Base-by-base conservation (phyloP, 1,140 invertebrate genomes). In the Lordiphosa stackelbergi region DNA sequence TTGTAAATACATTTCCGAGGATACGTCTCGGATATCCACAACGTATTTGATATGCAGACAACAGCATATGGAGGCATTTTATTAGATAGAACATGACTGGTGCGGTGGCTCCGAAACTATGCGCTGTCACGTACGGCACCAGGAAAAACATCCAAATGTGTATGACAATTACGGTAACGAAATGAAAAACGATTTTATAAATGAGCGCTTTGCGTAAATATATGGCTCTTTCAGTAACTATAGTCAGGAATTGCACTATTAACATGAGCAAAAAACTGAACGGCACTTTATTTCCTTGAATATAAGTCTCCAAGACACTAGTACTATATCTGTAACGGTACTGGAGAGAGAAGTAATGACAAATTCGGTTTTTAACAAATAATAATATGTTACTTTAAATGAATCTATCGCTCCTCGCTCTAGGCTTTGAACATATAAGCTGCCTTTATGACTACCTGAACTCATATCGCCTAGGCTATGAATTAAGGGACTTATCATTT, bases 131-230 rank as follows among this genome's bases (percentile, higher is more conserved):
- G 36, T 92, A 92, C 0, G 98, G 98, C 43, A 99, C 90, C 41
- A 97, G 90, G 62, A 99, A 96, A 88, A 99, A 99, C 92, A 99
- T 95, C 96, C 97, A 99, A 46, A 97, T 90, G 87, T 99, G 98
- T 19, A 99, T 92, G 12, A 96, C 91, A 35, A 98, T 90, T 19
- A 99, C 94, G 6, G 97, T 91, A 41, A 94, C 90, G 57, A 97
- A 94, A 88, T 98, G 96, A 86, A 97, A 97, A 19, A 97, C 90
- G 43, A 99, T 92, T 89, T 99, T 99, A 45, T 94, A 94, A 1
- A 95, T 84, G 59, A 98, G 95, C 70, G 95, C 95, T 90, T 99
- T 99, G 71, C 97, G 89, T 24, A 99, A 90, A 86, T 97, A 99
- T 10, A 99, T 90, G 0, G 96, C 97, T 58, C 98, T 91, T 85